Conservation (phyloP, 1,140 invertebrate species). For the Myzus persicae region DNA sequence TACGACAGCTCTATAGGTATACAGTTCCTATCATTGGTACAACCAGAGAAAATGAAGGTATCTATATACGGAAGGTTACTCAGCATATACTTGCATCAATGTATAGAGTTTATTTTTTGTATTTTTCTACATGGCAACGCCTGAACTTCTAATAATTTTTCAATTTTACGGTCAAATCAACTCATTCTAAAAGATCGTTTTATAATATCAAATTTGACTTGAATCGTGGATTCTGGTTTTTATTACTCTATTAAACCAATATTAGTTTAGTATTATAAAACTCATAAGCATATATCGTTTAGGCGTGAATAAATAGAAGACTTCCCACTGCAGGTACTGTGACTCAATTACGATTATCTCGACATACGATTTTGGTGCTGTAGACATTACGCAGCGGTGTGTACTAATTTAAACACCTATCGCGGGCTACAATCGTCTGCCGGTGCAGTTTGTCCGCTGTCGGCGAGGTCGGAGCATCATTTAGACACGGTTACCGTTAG, state of each 20-base stretch:
- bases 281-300: background rate
- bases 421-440: background rate
- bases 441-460: background rate
- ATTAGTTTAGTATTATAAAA: background rate
- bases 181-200: background rate
- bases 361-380: no score
- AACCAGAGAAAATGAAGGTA: background rate
- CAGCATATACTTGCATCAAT: background rate
- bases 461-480: background rate
- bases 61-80: background rate
- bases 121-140: background rate
- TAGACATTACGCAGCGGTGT: background rate
- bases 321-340: background rate
- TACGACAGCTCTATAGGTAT: background rate
- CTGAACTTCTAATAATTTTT: background rate
- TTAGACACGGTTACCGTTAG: constrained; percentile 13
- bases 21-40: background rate
- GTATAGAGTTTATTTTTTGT: background rate
- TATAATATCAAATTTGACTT: background rate
- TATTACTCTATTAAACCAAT: background rate
- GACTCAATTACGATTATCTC: background rate
- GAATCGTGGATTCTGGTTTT: background rate
- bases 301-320: background rate
- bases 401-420: background rate
- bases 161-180: background rate